A percentile compares a stretch with the other conserved stretches of the same genome.
Evolutionary conservation across 2,888 invertebrate species (phyloP).

Genomic region (Microdon myrmicae): DNA sequence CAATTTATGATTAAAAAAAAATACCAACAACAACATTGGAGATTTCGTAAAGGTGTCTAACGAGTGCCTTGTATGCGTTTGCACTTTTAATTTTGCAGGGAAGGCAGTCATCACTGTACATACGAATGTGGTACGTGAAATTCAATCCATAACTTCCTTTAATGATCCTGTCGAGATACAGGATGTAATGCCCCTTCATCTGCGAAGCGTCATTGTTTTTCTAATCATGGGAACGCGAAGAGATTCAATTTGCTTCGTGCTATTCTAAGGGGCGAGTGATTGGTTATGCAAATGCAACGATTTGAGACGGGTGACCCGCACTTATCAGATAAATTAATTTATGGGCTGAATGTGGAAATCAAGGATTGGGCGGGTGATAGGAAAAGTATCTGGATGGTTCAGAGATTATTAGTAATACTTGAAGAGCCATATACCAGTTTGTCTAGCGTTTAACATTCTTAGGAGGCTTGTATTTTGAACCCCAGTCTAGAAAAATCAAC

Average conservation of each 20-base stretch:
- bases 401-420: too few species aligned
- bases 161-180: slow-evolving; percentile 20
- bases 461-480: too few species aligned
- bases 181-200: slow-evolving; percentile 32
- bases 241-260: background rate
- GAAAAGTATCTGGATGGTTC: too few species aligned
- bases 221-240: slow-evolving; percentile 25
- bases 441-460: too few species aligned
- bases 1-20: slow-evolving; percentile 47
- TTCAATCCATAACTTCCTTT: slow-evolving; percentile 43
- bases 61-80: slow-evolving; percentile 20
- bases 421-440: too few species aligned
- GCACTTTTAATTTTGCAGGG: slow-evolving; percentile 47
- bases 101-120: slow-evolving; percentile 12
- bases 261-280: slow-evolving; percentile 4
- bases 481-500: too few species aligned
- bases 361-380: too few species aligned
- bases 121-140: slow-evolving; percentile 34
- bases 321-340: slow-evolving; percentile 13
- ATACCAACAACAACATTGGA: too few species aligned
- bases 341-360: too few species aligned
- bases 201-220: slow-evolving; percentile 28
- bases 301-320: slow-evolving; percentile 28
- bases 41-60: slow-evolving; percentile 36
- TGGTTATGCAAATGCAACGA: slow-evolving; percentile 39